Evolutionary conservation across 2,113 vertebrate genomes (phyloP).

Genomic region (Dasyprocta punctata): DNA sequence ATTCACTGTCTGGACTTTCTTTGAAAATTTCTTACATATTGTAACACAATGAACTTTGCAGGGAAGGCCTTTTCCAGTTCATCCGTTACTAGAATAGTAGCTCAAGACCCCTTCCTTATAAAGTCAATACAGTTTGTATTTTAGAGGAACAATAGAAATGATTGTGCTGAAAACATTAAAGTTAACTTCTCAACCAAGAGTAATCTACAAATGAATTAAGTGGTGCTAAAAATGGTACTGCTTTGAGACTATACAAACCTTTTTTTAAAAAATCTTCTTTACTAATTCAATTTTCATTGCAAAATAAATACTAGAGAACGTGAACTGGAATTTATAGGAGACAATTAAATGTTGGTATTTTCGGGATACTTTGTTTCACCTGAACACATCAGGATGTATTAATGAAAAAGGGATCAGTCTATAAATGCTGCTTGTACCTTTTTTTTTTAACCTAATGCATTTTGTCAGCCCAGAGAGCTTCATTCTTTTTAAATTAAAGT

Average conservation of each 20-base stretch:
- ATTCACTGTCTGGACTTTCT: neutral
- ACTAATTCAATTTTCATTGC: neutral
- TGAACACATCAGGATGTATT: neutral
- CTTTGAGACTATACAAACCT: neutral
- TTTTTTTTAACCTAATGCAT: neutral
- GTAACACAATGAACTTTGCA: neutral
- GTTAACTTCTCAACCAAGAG: slow-evolving; percentile 8
- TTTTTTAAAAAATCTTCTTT: neutral
- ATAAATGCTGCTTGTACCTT: neutral
- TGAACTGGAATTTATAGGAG: neutral
- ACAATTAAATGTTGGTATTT: neutral
- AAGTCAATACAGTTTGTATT: neutral
- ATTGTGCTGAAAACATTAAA: neutral
- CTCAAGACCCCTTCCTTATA: neutral
- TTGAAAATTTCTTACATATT: slow-evolving; percentile 3
- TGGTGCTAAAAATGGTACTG: neutral
- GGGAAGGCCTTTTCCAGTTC: slow-evolving; percentile 5
- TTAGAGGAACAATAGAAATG: neutral
- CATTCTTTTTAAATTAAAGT: neutral
- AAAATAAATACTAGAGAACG: slow-evolving; percentile 39
- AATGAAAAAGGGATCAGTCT: neutral
- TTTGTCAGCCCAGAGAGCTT: neutral
- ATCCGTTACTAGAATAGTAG: neutral
- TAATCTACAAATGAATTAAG: neutral
- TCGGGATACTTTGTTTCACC: neutral